Base-by-base conservation (phyloP, 2,113 vertebrate genomes). In the Corythoichthys haematopterus region DNA sequence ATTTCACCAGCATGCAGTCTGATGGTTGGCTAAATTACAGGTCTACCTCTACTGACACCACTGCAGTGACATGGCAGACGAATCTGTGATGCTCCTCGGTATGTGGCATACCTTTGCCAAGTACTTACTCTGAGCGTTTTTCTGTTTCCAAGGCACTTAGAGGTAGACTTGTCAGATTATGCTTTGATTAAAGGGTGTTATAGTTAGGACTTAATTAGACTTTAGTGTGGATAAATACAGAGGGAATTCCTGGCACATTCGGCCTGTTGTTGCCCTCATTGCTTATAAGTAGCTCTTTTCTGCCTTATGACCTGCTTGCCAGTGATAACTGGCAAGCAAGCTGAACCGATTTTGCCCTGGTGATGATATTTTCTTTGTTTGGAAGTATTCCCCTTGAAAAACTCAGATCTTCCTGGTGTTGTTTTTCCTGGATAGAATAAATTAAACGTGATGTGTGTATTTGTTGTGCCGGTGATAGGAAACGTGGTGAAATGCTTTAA, bases 21-120 rank as follows among this genome's bases (percentile, higher is more conserved):
- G 88, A 88, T 84, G 81, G 78, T 76, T 77, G 10, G 68, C 66
- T 46, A 87, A 88, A 91, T 91, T 87, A 89, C 82, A 89, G 84
- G 88, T 80, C 81, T 84, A 59, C 69, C 61, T 64, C 46, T 45
- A 36, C 13, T 45, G 15, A 64, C 43, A 15, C 43, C 28, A 47
- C 71, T 72, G 72, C 77, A 84, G 20, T 60, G 82, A 84, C 85
- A 84, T 81, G 13, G 73, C 45, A 3, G 75, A 70, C 46, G 9
- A 79, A 68, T 62, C 3, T 43, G 14, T 80, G 81, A 88, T 85
- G 86, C 76, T 82, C 85, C 77, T 77, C 55, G 82, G 82, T 84
- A 79, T 85, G 80, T 74, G 70, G 71, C 83, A 60, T 72, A 74
- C 76, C 72, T 69, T 77, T 64, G 45, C 82, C 71, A 72, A 36